A percentile compares a stretch with the other conserved stretches of the same genome.
Conservation (phyloP, 2,797 vertebrate species). For the Cryptoprocta ferox region DNA sequence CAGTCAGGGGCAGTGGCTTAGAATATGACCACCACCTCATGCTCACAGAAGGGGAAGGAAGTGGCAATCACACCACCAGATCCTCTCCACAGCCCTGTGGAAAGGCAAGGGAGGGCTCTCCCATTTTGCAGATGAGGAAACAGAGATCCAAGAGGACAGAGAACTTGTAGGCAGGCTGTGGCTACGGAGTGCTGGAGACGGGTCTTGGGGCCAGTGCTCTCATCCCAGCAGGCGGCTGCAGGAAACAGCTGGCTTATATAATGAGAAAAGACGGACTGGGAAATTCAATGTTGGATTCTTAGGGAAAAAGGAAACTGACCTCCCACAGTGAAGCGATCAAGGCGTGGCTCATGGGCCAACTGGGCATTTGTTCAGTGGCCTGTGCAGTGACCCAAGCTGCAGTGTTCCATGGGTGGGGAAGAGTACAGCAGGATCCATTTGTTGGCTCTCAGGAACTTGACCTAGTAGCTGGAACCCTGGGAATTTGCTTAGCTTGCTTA, state of each 20-base stretch:
- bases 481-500: not conserved
- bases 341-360: not conserved
- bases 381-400: constrained; percentile 1
- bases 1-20: not conserved
- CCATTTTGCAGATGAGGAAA: not conserved
- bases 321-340: constrained; percentile 64
- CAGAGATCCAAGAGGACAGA: not conserved
- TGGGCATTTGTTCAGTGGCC: constrained; percentile 44
- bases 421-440: not conserved
- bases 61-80: not conserved
- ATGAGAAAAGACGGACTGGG: constrained; percentile 29
- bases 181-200: not conserved
- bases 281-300: constrained; percentile 43
- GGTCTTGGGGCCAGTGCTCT: not conserved
- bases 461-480: not conserved
- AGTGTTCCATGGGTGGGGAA: not conserved
- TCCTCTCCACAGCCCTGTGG: not conserved
- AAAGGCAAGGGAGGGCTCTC: not conserved
- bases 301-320: constrained; percentile 62
- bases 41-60: not conserved
- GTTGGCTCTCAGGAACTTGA: not conserved
- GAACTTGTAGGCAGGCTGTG: not conserved
- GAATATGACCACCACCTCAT: not conserved
- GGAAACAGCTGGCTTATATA: constrained; percentile 73
- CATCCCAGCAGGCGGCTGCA: not conserved